Percentiles rank a stretch among this genome's conserved stretches.
These are phyloP conservation scores for Stratiolaelaps scimitus DNA, from an alignment of 1,140 invertebrate genomes.

Conservation along the genomic window DNA sequence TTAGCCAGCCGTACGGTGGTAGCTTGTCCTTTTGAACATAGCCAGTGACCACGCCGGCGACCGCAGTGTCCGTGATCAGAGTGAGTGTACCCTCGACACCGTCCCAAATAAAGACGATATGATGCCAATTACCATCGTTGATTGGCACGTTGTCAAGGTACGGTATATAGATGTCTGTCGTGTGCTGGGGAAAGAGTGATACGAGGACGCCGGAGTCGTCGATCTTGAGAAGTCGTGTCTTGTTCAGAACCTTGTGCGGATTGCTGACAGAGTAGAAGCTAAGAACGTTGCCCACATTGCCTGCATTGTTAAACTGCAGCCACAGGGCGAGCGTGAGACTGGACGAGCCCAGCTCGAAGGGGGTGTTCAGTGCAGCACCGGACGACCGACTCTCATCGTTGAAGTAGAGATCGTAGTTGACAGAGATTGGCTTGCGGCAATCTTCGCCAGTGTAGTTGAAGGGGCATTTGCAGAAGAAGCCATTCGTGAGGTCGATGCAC, in stretches of 20 bases:
- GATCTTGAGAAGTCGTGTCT: slow-evolving; percentile 67
- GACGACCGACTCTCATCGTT: slow-evolving; percentile 67
- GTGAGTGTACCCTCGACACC: slow-evolving; percentile 64
- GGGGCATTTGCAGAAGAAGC: slow-evolving; percentile 87
- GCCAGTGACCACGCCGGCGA: slow-evolving; percentile 71
- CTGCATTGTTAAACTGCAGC: slow-evolving; percentile 81
- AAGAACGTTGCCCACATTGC: slow-evolving; percentile 81
- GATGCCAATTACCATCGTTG: slow-evolving; percentile 93
- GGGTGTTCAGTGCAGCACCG: slow-evolving; percentile 73
- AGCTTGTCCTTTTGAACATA: slow-evolving; percentile 57
- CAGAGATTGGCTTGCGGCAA: slow-evolving; percentile 86
- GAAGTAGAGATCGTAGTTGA: slow-evolving; percentile 89
- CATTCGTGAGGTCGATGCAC: slow-evolving; percentile 80
- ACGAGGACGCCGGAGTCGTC: slow-evolving; percentile 78
- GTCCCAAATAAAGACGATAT: slow-evolving; percentile 83
- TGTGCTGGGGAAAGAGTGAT: slow-evolving; percentile 68
- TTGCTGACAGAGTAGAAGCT: slow-evolving; percentile 64
- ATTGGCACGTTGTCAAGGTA: slow-evolving; percentile 78
- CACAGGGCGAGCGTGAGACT: slow-evolving; percentile 79
- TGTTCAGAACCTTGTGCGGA: slow-evolving; percentile 34
- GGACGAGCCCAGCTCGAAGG: slow-evolving; percentile 62
- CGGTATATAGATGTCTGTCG: slow-evolving; percentile 71
- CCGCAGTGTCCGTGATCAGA: slow-evolving; percentile 78
- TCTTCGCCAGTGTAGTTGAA: slow-evolving; percentile 91
- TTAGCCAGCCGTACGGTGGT: slow-evolving; percentile 67